A percentile compares a stretch with the other conserved stretches of the same genome.
These are phyloP conservation scores for Axinella damicornis DNA, from an alignment of 37 sponge, comb jelly and placozoan genomes.

Conservation along the genomic window DNA sequence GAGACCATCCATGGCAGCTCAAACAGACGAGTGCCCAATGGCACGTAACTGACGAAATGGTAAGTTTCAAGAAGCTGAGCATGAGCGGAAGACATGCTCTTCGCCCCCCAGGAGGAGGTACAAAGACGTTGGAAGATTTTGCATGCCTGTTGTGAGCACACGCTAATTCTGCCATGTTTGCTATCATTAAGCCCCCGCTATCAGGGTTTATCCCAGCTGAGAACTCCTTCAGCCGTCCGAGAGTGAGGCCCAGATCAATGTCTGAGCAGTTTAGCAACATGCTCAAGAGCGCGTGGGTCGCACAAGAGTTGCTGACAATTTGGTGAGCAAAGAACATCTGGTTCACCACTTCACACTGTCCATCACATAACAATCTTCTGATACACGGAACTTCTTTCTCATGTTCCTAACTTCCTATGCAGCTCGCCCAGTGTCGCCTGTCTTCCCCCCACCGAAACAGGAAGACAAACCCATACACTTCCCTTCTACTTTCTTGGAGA, in stretches of 20 bases:
- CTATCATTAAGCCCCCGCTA: constrained; percentile 86
- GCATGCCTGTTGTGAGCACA: constrained; percentile 93
- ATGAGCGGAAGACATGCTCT: constrained; percentile 38
- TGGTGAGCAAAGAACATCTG: constrained; percentile 97
- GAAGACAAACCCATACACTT: constrained; percentile 95
- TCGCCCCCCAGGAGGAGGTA: constrained; percentile 1
- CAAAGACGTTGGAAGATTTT: constrained; percentile 40
- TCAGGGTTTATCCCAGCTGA: constrained; percentile 86
- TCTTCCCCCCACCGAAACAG: constrained; percentile 85
- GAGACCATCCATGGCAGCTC: constrained; percentile 97
- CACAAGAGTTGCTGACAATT: constrained; percentile 94
- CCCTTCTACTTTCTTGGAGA: constrained; percentile 41
- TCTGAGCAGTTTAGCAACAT: constrained; percentile 83
- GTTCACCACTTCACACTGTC: constrained; percentile 73
- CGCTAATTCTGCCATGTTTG: constrained; percentile 82
- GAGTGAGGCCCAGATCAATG: constrained; percentile 73
- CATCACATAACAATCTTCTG: constrained; percentile 68
- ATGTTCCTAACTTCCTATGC: constrained; percentile 55
- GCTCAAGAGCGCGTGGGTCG: constrained; percentile 93
- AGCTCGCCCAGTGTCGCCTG: no score
- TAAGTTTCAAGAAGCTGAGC: constrained; percentile 75
- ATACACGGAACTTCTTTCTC: constrained; percentile 25
- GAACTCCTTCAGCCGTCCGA: constrained; percentile 78
- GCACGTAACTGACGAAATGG: constrained; percentile 96
- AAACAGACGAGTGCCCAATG: constrained; percentile 84